Base-by-base conservation (phyloP, 2,888 invertebrate genomes). In the Acanthopleura granulata region DNA sequence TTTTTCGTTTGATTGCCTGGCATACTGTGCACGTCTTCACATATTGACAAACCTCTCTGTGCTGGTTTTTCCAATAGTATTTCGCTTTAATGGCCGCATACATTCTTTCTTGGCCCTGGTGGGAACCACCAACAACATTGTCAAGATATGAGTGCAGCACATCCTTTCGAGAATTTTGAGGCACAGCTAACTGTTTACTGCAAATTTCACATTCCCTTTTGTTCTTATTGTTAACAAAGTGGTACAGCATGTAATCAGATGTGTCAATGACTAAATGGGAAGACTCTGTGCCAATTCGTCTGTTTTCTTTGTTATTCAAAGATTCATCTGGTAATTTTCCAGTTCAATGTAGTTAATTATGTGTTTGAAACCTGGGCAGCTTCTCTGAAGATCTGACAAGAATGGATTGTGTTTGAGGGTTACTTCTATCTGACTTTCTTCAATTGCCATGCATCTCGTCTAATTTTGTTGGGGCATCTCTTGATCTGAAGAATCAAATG, bases 51-150 rank as follows among this genome's bases (percentile, higher is more conserved):
- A 80, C 74, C 25, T 79, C 76, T 22, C 69, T 18, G 51, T 79
- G 80, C 79, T 81, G 81, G n/a, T 66, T 74, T 15, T 76, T 74
- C 79, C 81, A 83, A 50, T 76, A 81, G 49, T 81, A 82, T 29
- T 78, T 77, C n/a, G 30, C 22, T 49, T 72, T 62, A 6, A 80
- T 76, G 4, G 76, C 72, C 29, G 70, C 66, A 72, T 79, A 79
- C 12, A 78, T 79, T 49, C 74, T 75, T 16, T 80, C 76, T 49
- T 72, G 69, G 0, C 80, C 80, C 62, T 75, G 72, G 50, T 80
- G 79, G n/a, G 75, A 61, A 12, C 77, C 75, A 15, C 74, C 75
- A 29, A 73, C 72, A 62, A 78, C 29, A n/a, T 51, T 61, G 61
- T 81, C 80, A 78, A 80, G 79, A 49, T 79, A 81, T 9, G 75